Base-by-base conservation (phyloP, 2,113 vertebrate species). In the Turnix velox region DNA sequence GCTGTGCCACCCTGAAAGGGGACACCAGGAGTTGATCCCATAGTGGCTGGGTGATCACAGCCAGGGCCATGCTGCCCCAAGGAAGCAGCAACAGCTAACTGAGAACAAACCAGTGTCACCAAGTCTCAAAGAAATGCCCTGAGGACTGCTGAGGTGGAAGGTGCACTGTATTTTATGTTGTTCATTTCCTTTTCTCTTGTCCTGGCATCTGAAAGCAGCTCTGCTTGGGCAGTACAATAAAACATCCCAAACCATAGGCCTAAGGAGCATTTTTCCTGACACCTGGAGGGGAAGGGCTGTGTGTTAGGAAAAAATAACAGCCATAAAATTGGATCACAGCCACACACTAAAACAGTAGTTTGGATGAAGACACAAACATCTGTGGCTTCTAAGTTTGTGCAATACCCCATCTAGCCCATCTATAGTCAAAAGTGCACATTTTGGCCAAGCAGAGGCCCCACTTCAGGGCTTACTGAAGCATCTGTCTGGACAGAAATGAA, bases 71-170 rank as follows among this genome's bases (percentile, higher is more conserved):
- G 25, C 24, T 0, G 22, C 27, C 20, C 66, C 58, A 33, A 18
- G 48, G 18, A 40, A 57, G 49, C 39, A 43, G 18, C 59, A 66
- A 28, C 0, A 6, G 35, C 39, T 52, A 10, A 31, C 54, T 46
- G 8, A 25, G 63, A 52, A 42, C 45, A 52, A 68, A 68, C 7
- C 48, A 67, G 33, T 18, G 71, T 69, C 62, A 61, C 15, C 25
- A 5, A 39, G 5, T 6, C 46, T 22, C 30, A 4, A 1, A 18
- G 62, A 51, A 67, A 78, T 23, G 39, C 8, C 48, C 67, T 11
- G 5, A 37, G 72, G 37, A 6, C 1, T 0, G 1, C 17, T 11
- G 28, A 25, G 35, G 40, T 39, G 39, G 40, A 9, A 42, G 24
- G 8, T 48, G 18, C 8, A 15, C 31, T 54, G 45, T 14, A 4